Percentiles rank a stretch among this genome's conserved stretches.
phyloP scores from a whole-genome alignment of 1,140 invertebrate genomes.

The Aricia agestis region DNA sequence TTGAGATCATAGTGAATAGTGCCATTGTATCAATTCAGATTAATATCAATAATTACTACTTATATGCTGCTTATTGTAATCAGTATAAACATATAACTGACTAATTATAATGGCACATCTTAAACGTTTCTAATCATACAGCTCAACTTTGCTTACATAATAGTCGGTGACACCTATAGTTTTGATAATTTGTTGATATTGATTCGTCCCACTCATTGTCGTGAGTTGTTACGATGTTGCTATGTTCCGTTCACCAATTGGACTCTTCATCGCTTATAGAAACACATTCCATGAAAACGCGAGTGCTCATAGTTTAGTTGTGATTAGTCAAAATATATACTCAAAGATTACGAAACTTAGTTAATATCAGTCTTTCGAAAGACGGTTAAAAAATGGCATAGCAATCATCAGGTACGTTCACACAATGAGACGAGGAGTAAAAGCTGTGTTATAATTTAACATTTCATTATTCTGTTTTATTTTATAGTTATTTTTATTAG shows the following conservation, averaged over 20 bases:
- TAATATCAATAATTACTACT: background rate
- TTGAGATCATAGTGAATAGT: background rate
- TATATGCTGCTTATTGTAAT: too few relatives aligned
- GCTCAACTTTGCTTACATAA: background rate
- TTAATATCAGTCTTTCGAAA: too few relatives aligned
- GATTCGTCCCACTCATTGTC: slow-evolving; percentile 56
- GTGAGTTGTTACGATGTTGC: slow-evolving; percentile 59
- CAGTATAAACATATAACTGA: too few relatives aligned
- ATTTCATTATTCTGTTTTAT: slow-evolving; percentile 74
- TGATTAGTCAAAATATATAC: slow-evolving; percentile 41
- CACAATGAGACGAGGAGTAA: slow-evolving; percentile 59
- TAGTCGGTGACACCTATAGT: slow-evolving; percentile 29
- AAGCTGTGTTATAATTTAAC: slow-evolving; percentile 75
- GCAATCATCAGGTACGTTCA: slow-evolving; percentile 55
- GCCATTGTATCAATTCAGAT: background rate
- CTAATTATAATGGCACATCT: background rate
- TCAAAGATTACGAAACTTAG: slow-evolving; percentile 5
- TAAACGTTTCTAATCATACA: background rate
- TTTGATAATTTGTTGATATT: slow-evolving; percentile 63
- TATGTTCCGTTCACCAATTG: slow-evolving; percentile 44
- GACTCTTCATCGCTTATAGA: slow-evolving; percentile 34
- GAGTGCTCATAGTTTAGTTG: slow-evolving; percentile 50
- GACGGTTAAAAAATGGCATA: slow-evolving; percentile 29
- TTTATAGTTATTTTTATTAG: slow-evolving; percentile 74
- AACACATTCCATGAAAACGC: slow-evolving; percentile 69